These are phyloP conservation scores for Semnornis frantzii DNA, from an alignment of 2,113 vertebrate genomes.

Conservation along the genomic window DNA sequence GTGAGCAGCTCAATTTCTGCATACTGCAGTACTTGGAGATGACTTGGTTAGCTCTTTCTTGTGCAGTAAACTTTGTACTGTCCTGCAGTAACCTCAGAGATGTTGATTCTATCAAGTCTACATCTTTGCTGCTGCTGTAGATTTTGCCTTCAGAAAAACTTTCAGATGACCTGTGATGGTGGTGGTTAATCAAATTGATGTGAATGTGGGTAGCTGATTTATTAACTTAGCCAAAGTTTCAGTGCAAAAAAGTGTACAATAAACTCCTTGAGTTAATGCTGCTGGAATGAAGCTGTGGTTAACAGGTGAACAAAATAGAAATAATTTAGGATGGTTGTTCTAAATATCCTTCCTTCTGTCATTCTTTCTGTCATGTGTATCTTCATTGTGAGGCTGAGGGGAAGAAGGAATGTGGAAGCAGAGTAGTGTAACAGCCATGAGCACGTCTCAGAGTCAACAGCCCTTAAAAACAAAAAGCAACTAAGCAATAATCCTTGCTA, in stretches of 20 bases:
- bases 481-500: neutral
- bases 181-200: neutral
- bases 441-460: too few relatives aligned
- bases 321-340: neutral
- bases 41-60: neutral
- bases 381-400: neutral
- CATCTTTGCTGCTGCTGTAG: neutral
- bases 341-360: neutral
- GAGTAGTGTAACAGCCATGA: neutral
- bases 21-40: neutral
- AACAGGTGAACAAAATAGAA: neutral
- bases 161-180: neutral
- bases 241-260: neutral
- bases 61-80: neutral
- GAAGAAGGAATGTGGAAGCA: neutral
- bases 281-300: neutral
- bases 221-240: neutral
- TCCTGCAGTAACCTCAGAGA: neutral
- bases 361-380: too few relatives aligned
- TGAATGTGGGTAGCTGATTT: neutral
- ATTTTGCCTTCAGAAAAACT: neutral
- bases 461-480: neutral
- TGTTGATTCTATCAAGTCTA: neutral
- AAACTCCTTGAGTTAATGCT: neutral
- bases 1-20: neutral